A percentile compares a stretch with the other conserved stretches of the same genome.
Conservation (phyloP, 2,797 vertebrate species). For the Hafferia zeledoni region DNA sequence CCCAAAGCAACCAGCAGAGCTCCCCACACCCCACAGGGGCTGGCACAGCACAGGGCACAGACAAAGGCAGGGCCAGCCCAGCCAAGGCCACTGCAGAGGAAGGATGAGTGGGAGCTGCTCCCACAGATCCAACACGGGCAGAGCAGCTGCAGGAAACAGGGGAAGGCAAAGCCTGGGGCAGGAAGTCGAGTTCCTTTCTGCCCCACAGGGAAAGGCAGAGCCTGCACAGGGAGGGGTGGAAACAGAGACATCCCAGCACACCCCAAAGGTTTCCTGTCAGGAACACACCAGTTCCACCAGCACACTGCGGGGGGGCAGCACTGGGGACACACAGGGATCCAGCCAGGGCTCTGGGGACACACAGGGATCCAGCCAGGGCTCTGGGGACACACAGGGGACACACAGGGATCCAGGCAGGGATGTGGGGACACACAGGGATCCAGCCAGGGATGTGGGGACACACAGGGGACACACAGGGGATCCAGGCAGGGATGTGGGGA, state of each 20-base stretch:
- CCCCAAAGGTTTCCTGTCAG: constrained; percentile 25
- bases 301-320: not conserved
- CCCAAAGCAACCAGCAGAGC: constrained; percentile 66
- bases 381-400: not conserved
- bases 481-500: too few relatives aligned
- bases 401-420: too few relatives aligned
- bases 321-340: not conserved
- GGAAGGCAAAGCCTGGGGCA: not conserved
- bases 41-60: not conserved
- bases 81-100: constrained; percentile 29
- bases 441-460: too few relatives aligned
- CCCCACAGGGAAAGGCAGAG: not conserved
- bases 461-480: too few relatives aligned
- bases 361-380: not conserved
- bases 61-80: constrained; percentile 3
- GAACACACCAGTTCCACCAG: not conserved
- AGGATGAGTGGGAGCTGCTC: constrained; percentile 24
- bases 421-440: too few relatives aligned
- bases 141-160: constrained; percentile 46
- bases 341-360: not conserved
- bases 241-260: constrained; percentile 18
- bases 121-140: not conserved
- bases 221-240: constrained; percentile 11
- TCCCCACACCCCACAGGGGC: not conserved
- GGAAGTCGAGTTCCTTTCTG: constrained; percentile 30